Percentiles rank a stretch among this genome's conserved stretches.
Conservation (phyloP, 2,113 vertebrate genomes). For the Apus apus region DNA sequence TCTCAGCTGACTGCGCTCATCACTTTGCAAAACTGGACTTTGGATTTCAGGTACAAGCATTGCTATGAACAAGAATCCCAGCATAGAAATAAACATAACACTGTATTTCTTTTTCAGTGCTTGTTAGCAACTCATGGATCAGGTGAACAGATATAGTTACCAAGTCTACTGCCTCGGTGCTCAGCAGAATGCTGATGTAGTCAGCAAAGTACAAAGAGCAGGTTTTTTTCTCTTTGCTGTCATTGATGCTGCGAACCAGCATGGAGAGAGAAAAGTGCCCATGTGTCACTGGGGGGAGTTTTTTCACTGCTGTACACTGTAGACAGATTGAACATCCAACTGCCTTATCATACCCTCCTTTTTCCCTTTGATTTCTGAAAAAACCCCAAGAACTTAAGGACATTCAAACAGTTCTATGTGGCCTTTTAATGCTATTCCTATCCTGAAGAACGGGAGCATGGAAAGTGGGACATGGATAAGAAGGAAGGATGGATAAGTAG, state of each 20-base stretch:
- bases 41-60: not conserved
- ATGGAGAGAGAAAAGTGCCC: not conserved
- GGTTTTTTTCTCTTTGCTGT: not conserved
- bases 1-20: constrained; percentile 7
- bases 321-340: not conserved
- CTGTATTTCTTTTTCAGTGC: not conserved
- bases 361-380: not conserved
- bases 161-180: fast-evolving
- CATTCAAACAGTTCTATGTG: not conserved
- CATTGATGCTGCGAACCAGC: not conserved
- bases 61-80: not conserved
- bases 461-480: not conserved
- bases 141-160: not conserved
- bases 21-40: not conserved
- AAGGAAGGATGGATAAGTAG: not conserved
- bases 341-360: not conserved
- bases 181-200: not conserved
- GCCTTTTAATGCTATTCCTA: constrained; percentile 8
- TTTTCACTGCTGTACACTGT: not conserved
- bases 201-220: not conserved
- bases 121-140: not conserved
- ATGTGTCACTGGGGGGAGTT: not conserved
- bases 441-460: not conserved
- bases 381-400: not conserved
- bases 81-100: not conserved